Percentiles rank a stretch among this genome's conserved stretches.
Conservation (phyloP, 2,888 invertebrate genomes). For the Carpatolechia fugitivella region DNA sequence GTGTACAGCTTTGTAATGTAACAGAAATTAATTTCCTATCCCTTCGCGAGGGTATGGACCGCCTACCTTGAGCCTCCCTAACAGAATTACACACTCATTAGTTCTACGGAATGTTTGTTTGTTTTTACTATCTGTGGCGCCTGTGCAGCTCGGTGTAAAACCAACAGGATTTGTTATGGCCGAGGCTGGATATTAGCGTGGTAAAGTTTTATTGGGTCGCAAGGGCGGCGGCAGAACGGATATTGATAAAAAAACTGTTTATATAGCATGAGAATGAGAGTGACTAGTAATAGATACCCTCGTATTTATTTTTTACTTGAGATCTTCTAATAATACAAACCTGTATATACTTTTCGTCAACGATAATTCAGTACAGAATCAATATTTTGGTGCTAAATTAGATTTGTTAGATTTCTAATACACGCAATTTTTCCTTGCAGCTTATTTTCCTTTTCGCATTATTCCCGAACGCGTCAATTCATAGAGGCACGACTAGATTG, state of each 20-base stretch:
- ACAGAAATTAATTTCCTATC: slow-evolving; percentile 48
- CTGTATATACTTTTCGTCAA: too few relatives aligned
- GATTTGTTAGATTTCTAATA: too few relatives aligned
- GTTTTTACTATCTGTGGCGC: slow-evolving; percentile 65
- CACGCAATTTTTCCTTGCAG: too few relatives aligned
- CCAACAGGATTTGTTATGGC: slow-evolving; percentile 73
- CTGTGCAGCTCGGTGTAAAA: slow-evolving; percentile 46
- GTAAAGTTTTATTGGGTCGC: slow-evolving; percentile 49
- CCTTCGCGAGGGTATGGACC: slow-evolving; percentile 41
- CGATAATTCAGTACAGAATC: too few relatives aligned
- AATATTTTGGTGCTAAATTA: too few relatives aligned
- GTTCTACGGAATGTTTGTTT: slow-evolving; percentile 70
- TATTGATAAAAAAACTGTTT: slow-evolving; percentile 21
- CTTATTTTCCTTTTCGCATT: too few relatives aligned
- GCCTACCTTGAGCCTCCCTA: slow-evolving; percentile 67
- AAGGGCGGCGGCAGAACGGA: slow-evolving; percentile 32
- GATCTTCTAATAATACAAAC: too few relatives aligned
- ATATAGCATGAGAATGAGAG: too few relatives aligned
- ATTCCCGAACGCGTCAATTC: too few relatives aligned
- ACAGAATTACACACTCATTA: slow-evolving; percentile 74
- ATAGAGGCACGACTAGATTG: too few relatives aligned
- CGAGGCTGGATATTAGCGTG: slow-evolving; percentile 39
- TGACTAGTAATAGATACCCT: too few relatives aligned
- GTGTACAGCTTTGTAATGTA: slow-evolving; percentile 11
- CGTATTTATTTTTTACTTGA: too few relatives aligned